phyloP scores from a whole-genome alignment of 2,797 vertebrate genomes.

The Microtus californicus region DNA sequence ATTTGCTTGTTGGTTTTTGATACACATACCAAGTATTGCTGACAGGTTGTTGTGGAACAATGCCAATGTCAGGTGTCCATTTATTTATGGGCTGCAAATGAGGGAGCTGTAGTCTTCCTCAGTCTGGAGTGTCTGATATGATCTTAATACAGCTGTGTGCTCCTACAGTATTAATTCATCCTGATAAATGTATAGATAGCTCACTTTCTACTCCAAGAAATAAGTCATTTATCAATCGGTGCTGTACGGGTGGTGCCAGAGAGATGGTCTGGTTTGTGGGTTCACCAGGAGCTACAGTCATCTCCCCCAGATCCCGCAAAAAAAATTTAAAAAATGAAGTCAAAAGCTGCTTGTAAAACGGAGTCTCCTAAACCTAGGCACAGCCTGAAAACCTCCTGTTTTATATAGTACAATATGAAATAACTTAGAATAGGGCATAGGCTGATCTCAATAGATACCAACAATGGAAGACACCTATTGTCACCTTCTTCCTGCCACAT shows the following conservation, averaged over 20 bases:
- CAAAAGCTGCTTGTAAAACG: background rate
- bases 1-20: background rate
- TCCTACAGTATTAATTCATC: background rate
- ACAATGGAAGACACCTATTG: too few species aligned
- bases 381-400: background rate
- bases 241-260: background rate
- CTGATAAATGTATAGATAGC: background rate
- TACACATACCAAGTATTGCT: background rate
- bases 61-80: background rate
- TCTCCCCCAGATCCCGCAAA: background rate
- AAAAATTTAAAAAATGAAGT: background rate
- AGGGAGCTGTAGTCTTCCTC: background rate
- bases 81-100: background rate
- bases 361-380: background rate
- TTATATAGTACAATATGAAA: background rate
- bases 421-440: background rate
- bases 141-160: background rate
- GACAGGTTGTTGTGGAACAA: too few species aligned
- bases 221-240: background rate
- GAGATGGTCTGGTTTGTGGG: background rate
- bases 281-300: background rate
- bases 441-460: background rate
- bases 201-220: background rate
- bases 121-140: background rate
- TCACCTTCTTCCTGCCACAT: background rate